phyloP scores from a whole-genome alignment of 2,797 vertebrate species.

The Sebastiscus tertius region DNA sequence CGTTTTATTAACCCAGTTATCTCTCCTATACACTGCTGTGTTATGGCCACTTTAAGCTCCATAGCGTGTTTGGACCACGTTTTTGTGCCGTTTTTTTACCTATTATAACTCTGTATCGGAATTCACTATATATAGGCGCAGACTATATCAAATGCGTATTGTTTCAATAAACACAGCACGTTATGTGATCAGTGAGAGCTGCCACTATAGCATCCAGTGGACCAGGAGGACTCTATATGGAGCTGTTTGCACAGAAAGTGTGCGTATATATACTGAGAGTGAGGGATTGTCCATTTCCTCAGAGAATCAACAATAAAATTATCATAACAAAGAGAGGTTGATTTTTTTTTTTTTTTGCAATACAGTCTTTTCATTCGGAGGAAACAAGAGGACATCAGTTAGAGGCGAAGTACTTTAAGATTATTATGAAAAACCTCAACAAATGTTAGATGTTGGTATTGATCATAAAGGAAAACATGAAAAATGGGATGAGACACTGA shows the following conservation, averaged over 20 bases:
- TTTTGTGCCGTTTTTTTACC: slow-evolving; percentile 26
- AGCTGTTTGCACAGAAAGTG: slow-evolving; percentile 80
- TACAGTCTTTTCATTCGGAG: slow-evolving; percentile 67
- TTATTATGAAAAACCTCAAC: slow-evolving; percentile 45
- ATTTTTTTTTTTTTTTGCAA: slow-evolving; percentile 56
- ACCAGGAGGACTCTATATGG: slow-evolving; percentile 66
- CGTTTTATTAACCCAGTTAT: slow-evolving; percentile 30
- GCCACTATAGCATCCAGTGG: slow-evolving; percentile 68
- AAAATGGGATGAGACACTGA: slow-evolving; percentile 26
- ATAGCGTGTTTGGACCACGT: slow-evolving; percentile 1
- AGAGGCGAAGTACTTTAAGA: slow-evolving; percentile 62
- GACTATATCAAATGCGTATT: slow-evolving; percentile 58
- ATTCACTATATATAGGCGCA: slow-evolving; percentile 49
- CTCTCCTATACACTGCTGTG: not conserved
- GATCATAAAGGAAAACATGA: slow-evolving; percentile 64
- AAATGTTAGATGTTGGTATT: slow-evolving; percentile 64
- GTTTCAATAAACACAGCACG: slow-evolving; percentile 70
- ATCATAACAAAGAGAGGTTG: slow-evolving; percentile 84
- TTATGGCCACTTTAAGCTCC: slow-evolving; percentile 22
- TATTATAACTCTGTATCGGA: slow-evolving; percentile 46
- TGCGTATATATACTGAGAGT: slow-evolving; percentile 60
- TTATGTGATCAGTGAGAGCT: slow-evolving; percentile 75
- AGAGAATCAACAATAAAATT: slow-evolving; percentile 82
- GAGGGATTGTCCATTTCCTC: slow-evolving; percentile 79
- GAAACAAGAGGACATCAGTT: slow-evolving; percentile 60